Percentiles rank a stretch among this genome's conserved stretches.
Conservation (phyloP, 2,113 vertebrate genomes). For the Antigone vipio region DNA sequence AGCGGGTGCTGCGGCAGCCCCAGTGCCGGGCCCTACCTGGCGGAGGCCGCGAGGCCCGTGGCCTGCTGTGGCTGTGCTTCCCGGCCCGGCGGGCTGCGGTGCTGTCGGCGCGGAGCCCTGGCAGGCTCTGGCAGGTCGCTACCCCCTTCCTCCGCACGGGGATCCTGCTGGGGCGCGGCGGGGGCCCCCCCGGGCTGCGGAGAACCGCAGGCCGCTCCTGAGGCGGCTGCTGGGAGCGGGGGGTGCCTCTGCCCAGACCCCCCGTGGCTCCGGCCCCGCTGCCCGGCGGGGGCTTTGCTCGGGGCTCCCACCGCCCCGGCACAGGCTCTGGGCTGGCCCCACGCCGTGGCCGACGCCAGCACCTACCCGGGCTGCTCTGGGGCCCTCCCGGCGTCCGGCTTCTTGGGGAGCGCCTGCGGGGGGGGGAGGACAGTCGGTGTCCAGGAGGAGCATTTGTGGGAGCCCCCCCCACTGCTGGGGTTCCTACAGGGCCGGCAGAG, state of each 20-base stretch:
- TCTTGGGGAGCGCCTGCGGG: conserved; percentile 59
- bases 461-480: not conserved
- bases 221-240: not conserved
- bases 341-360: fast-evolving
- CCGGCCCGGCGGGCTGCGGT: not conserved
- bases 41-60: not conserved
- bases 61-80: not conserved
- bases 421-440: not conserved
- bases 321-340: not conserved
- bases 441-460: not conserved
- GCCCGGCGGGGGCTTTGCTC: not conserved
- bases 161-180: not conserved
- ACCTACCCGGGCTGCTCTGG: conserved; percentile 62
- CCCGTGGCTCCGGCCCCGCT: not conserved
- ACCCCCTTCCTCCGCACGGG: not conserved
- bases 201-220: not conserved
- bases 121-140: not conserved
- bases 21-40: not conserved
- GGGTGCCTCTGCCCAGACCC: not conserved
- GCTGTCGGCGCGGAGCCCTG: not conserved
- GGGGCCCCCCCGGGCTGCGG: not conserved
- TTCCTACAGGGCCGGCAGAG: not conserved
- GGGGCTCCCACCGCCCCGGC: fast-evolving
- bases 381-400: conserved; percentile 37
- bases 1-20: no score